Base-by-base conservation (phyloP, 1,140 invertebrate genomes). In the Drosophila tani region DNA sequence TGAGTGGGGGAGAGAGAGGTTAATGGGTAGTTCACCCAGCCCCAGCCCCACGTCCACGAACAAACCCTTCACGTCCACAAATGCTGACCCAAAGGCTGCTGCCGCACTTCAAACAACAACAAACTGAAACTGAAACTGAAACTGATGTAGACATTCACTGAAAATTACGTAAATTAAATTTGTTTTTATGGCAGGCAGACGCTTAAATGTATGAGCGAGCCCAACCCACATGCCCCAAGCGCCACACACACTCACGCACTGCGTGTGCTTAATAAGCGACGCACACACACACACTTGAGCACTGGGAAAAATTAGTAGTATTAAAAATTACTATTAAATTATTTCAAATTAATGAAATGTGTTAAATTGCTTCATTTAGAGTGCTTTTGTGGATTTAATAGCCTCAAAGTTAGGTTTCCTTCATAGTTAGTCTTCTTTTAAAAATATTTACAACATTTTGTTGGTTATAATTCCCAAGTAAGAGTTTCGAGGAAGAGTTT, bases 161-260 rank as follows among this genome's bases (percentile, higher is more conserved):
- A 76, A 88, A 88, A 88, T 88, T 88, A 88, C 84, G 84, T 90
- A 88, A 88, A 88, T 90, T 88, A 88, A 88, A 88, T 88, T 90
- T 88, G 85, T 90, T 88, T 88, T 90, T 88, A 85, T 88, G 67
- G 74, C 76, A 73, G 69, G 57, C 84, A 81, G 77, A 69, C 81
- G 77, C 63, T 88, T 71, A 81, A 87, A 84, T 84, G 76, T 68
- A 51, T 70, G 65, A 53, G 41, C 66, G 40, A n/a, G n/a, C 62
- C 49, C 32, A 53, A 41, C 51, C 65, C 32, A 46, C 50, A 50
- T 50, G n/a, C 53, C 53, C 51, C 55, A 50, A 12, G 21, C 27
- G 17, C 14, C 15, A 57, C 64, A 38, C 53, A 58, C 38, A 64
- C 58, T 7, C 40, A 66, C 46, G 32, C 58, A 76, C 73, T 77